Base-by-base conservation (phyloP, 2,888 invertebrate genomes). In the Himalopsyche japonica region DNA sequence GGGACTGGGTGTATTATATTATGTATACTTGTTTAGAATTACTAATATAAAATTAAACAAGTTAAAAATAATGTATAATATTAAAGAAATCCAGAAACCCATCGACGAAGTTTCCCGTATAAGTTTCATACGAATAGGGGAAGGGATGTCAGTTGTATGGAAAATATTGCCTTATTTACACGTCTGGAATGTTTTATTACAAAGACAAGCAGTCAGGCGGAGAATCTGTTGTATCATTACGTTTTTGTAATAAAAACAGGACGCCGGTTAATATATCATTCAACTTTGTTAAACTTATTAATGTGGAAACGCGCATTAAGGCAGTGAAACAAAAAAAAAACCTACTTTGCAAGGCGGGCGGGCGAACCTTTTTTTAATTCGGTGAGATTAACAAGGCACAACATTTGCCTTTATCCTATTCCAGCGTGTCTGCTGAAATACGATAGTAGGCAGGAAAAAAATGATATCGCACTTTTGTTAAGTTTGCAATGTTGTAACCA, bases 401-500 rank as follows among this genome's bases (percentile, higher is more conserved):
- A 20, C 80, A 30, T 47, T 57, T 57, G 47, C 64, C 48, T 49
- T 37, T 76, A 34, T 12, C 70, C 79, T 57, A 24, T 10, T 12
- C 20, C 80, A 57, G 57, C 83, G 32, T 79, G 49, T 78, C 82
- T 49, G 70, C 84, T 78, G 84, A 82, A 85, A 85, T 82, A 85
- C 84, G 82, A 85, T 82, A 79, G 78, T 77, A 24, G 34, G 77
- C 32, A 12, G 77, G 70, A 47, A 78, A 85, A 82, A 84, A 84
- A 84, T 82, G 76, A 82, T 84, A 83, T 81, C 79, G 43, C 82
- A 84, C 84, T 86, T 86, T 86, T 84, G 84, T 86, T 86, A 86
- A 86, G 84, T 86, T 84, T 80, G 84, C 84, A 86, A 82, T 82
- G 86, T 86, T 84, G 86, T 84, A 78, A 82, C 86, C 20, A 70